Evolutionary conservation across 1,140 invertebrate species (phyloP).

Genomic region (Neomicropteryx cornuta): DNA sequence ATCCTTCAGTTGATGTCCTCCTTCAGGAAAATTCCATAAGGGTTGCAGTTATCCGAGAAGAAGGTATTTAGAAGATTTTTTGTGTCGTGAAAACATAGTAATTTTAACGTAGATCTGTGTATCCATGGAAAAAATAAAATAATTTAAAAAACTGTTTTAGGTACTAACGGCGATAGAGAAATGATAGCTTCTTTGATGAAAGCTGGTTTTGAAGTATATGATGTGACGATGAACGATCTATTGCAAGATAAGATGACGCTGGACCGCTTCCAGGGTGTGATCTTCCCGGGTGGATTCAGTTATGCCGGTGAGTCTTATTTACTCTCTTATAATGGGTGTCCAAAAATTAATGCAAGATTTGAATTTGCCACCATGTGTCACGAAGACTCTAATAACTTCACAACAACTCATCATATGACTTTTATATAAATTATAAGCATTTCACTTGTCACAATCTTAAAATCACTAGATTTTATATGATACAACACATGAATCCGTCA

Average conservation of each 20-base stretch:
- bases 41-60: constrained; percentile 90
- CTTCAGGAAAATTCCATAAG: constrained; percentile 39
- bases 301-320: constrained; percentile 64
- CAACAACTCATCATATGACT: too few relatives aligned
- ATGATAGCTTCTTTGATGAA: constrained; percentile 90
- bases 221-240: constrained; percentile 87
- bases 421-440: too few relatives aligned
- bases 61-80: constrained; percentile 48
- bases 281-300: constrained; percentile 96
- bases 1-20: constrained; percentile 45
- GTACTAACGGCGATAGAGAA: constrained; percentile 90
- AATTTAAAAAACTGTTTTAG: constrained; percentile 15
- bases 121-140: neutral
- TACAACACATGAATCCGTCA: too few relatives aligned
- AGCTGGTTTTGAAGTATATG: constrained; percentile 88
- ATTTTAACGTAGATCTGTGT: neutral
- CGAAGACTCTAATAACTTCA: too few relatives aligned
- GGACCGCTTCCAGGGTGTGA: constrained; percentile 74
- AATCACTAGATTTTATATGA: too few relatives aligned
- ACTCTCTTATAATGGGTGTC: neutral
- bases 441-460: too few relatives aligned
- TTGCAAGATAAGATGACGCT: constrained; percentile 55
- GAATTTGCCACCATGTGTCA: too few relatives aligned
- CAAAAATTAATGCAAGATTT: too few relatives aligned
- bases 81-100: neutral